These are phyloP conservation scores for Orthosia cruda DNA, from an alignment of 2,888 invertebrate genomes.

Conservation along the genomic window DNA sequence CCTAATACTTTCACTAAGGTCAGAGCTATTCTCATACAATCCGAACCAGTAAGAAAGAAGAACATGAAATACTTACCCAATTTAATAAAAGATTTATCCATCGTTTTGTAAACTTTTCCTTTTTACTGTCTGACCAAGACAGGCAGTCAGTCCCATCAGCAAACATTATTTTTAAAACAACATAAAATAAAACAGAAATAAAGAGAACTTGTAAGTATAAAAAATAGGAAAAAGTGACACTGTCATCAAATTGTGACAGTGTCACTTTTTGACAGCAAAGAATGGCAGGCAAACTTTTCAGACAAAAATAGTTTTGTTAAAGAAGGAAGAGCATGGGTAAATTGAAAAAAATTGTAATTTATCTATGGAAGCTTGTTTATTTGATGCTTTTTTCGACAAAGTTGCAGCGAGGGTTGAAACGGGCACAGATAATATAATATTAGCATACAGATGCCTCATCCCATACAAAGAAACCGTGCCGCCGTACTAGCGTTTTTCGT, in stretches of 20 bases:
- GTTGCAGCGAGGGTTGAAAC: too few species aligned
- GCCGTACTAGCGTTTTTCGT: too few species aligned
- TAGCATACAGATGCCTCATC: too few species aligned
- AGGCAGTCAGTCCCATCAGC: neutral
- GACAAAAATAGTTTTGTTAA: neutral
- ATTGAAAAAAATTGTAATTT: too few species aligned
- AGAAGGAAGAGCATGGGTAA: neutral
- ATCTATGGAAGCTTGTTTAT: too few species aligned
- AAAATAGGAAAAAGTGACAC: neutral
- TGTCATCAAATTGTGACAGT: neutral
- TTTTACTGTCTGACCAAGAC: neutral
- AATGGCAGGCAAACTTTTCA: neutral
- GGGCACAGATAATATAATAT: too few species aligned
- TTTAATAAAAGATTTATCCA: slow-evolving; percentile 1
- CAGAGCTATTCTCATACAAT: neutral
- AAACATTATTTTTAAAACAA: neutral
- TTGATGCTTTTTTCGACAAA: too few species aligned
- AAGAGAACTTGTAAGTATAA: neutral
- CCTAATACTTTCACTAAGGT: neutral
- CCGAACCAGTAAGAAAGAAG: neutral
- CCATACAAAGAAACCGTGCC: too few species aligned
- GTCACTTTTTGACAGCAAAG: too few species aligned
- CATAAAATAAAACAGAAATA: neutral
- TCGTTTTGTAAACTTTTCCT: neutral
- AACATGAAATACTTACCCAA: neutral